phyloP scores from a whole-genome alignment of 1,140 invertebrate species.

The Drosophila repletoides region DNA sequence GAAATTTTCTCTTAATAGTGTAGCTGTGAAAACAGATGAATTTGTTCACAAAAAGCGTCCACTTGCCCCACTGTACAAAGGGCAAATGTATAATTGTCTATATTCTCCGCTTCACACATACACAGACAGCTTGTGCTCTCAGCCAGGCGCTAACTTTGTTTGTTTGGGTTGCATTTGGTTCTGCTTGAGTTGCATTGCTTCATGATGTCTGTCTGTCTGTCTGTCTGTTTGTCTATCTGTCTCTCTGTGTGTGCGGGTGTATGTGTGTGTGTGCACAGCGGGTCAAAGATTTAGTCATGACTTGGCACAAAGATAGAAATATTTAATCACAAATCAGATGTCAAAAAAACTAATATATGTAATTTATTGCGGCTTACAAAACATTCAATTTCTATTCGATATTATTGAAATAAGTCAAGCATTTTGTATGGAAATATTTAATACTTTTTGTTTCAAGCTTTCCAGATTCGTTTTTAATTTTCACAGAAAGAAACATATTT shows the following conservation, averaged over 20 bases:
- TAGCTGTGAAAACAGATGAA: no score
- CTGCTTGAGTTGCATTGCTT: conserved; percentile 60
- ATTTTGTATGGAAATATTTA: no score
- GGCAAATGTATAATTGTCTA: conserved; percentile 77
- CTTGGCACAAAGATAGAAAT: conserved; percentile 21
- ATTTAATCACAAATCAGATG: background rate
- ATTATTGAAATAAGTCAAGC: no score
- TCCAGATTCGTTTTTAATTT: no score
- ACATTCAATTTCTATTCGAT: no score
- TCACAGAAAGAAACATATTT: no score
- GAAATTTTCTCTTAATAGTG: no score
- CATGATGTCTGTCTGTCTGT: conserved; percentile 12
- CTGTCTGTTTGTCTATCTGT: background rate
- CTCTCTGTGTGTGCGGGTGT: background rate
- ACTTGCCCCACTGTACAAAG: conserved; percentile 47
- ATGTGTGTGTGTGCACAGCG: conserved; percentile 31
- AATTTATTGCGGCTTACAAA: no score
- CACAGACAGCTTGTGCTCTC: conserved; percentile 6
- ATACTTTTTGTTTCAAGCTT: no score
- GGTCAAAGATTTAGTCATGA: conserved; percentile 43
- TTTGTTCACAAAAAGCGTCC: no score
- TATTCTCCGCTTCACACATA: conserved; percentile 60
- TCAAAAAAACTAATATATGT: no score
- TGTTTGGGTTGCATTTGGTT: conserved; percentile 61
- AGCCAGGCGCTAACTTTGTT: conserved; percentile 49